phyloP scores from a whole-genome alignment of 1,140 invertebrate genomes.

The Caenorhabditis tropicalis region DNA sequence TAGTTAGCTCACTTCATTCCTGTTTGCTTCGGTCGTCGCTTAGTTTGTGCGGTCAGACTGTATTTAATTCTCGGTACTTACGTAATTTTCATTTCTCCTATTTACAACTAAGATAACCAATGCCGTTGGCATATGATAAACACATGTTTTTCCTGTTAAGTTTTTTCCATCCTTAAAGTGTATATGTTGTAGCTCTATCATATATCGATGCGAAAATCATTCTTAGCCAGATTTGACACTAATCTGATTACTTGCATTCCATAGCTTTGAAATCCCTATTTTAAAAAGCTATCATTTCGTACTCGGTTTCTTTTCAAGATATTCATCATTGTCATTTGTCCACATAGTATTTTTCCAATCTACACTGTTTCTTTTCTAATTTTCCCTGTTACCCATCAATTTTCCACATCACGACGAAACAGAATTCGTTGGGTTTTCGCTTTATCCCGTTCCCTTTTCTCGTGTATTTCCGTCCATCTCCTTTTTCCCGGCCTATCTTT shows the following conservation, averaged over 20 bases:
- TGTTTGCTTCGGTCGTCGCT: background rate
- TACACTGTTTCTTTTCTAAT: background rate
- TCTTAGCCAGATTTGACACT: no score
- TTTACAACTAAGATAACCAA: no score
- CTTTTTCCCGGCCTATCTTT: background rate
- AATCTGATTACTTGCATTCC: no score
- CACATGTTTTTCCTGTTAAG: no score
- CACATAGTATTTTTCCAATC: background rate
- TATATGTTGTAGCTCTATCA: no score
- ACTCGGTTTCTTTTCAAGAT: background rate
- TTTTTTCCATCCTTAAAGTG: no score
- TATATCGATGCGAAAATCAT: no score
- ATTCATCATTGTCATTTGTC: background rate
- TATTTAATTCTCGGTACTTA: background rate
- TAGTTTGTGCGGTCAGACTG: background rate
- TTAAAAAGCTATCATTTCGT: no score
- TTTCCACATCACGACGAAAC: background rate
- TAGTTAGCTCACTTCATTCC: constrained; percentile 1
- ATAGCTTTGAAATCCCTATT: no score
- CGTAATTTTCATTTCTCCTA: no score
- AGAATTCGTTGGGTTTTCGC: background rate
- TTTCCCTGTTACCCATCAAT: background rate
- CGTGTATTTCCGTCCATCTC: background rate
- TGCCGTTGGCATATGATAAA: no score
- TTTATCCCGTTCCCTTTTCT: constrained; percentile 2